A percentile compares a stretch with the other conserved stretches of the same genome.
These are phyloP conservation scores for Graptemys geographica DNA, from an alignment of 2,797 vertebrate genomes.

Conservation along the genomic window DNA sequence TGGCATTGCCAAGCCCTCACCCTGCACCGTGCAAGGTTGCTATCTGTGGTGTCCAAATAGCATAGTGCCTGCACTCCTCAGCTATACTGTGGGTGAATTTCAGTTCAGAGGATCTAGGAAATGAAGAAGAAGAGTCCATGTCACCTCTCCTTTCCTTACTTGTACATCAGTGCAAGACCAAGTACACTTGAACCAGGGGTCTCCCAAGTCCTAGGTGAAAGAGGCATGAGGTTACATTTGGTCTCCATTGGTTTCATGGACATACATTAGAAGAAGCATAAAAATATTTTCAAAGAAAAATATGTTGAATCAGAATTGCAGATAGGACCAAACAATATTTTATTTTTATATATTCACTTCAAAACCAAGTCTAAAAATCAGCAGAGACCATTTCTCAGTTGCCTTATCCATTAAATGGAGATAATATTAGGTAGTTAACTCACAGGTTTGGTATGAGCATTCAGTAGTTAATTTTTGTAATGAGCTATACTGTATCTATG, in stretches of 20 bases:
- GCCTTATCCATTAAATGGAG: not conserved
- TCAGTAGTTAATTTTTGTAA: not conserved
- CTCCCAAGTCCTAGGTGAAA: not conserved
- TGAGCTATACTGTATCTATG: not conserved
- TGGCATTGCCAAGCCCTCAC: not conserved
- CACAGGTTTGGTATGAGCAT: not conserved
- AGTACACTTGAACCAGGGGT: too few relatives aligned
- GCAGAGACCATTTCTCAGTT: too few relatives aligned
- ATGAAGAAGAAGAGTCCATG: not conserved
- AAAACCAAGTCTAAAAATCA: not conserved
- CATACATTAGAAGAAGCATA: not conserved
- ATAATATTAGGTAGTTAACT: not conserved
- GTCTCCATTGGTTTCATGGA: not conserved
- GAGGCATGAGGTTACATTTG: not conserved
- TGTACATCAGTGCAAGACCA: not conserved
- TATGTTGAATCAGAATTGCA: not conserved
- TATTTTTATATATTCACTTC: not conserved
- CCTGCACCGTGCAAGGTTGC: not conserved
- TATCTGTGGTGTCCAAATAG: not conserved
- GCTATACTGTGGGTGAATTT: not conserved
- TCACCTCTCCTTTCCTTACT: not conserved
- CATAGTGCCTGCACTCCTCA: not conserved
- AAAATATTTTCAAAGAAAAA: not conserved
- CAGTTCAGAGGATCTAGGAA: not conserved
- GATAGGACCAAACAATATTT: not conserved